Base-by-base conservation (phyloP, 2,797 vertebrate species). In the Rhabdomys pumilio region DNA sequence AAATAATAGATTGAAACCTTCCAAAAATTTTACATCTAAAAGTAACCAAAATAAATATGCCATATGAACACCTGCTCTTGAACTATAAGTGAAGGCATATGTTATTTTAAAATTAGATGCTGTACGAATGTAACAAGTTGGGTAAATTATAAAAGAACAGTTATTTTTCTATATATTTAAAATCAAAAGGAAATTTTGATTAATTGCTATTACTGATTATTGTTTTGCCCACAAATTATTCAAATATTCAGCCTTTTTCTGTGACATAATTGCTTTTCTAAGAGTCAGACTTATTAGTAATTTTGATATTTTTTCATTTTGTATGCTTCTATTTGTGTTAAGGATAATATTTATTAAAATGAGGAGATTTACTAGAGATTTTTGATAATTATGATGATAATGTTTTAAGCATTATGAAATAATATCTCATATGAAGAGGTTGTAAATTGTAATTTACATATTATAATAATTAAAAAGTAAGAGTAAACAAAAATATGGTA, bases 21-120 rank as follows among this genome's bases (percentile, higher is more conserved):
- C 9, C 67, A 97, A 97, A 79, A 91, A 95, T 69, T 82, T 98
- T 96, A 91, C 47, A 82, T 90, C 29, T 90, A 88, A 87, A 81
- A 94, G 31, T 53, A 85, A 95, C 79, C 10, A 81, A 95, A 77
- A 82, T 82, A 92, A 90, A 75, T 94, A 34, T 85, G 12, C 72
- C n/a, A 38, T 73, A 69, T 57, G 89, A 89, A 93, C 19, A 50
- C 29, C 72, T 80, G 59, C 22, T 92, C 12, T 22, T 38, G 15
- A 88, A 59, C 65, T 50, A 69, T 14, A 81, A 9, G 6, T 61
- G 38, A 89, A 91, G 14, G 12, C 9, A 55, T 92, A 34, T 26
- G 11, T 3, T 76, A 12, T 93, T 95, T 93, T 93, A 94, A 95
- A 93, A 86, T 80, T 57, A 92, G 24, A 0, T 0, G 0, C 8